Base-by-base conservation (phyloP, 23 tunicate genomes). In the Styela clava region DNA sequence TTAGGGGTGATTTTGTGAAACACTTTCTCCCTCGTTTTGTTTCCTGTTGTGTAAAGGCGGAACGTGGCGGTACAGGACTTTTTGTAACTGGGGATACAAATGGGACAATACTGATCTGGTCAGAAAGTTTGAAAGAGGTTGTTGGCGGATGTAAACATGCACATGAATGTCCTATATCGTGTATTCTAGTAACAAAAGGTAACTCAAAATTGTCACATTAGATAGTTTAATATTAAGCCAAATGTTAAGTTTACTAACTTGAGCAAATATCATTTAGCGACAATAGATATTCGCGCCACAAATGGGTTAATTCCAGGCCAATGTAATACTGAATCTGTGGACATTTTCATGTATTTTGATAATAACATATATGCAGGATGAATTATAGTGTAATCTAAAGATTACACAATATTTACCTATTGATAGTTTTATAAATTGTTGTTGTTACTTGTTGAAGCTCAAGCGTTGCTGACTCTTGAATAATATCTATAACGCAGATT, bases 61-160 rank as follows among this genome's bases (percentile, higher is more conserved):
- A 76, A 24, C 64, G 81, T 32, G 5, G 22, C 29, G 81, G 64
- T 33, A 27, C 52, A 0, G 65, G 65, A 24, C 34, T 61, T 23
- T 64, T 82, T 23, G 37, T 91, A 0, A 77, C 97, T 30, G 97
- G 97, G 23, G 97, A 91, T 70, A 79, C 97, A 5, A 91, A 91
- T 67, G 97, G 97, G 29, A 91, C 90, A 7, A 70, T 91, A 2
- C 86, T 91, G 22, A 24, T 91, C 23, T 91, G 97, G 97, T 86
- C 89, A 18, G 90, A 91, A 30, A 35, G 28, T 27, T 52, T 73
- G 5, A 85, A 79, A 73, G 74, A 35, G 2, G 90, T 83, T 29
- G 63, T 77, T 18, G 72, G 52, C 29, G 90, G 86, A 2, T 82
- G 77, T 65, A 64, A 89, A 27, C 97, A 91, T 64, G 97, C 97